Evolutionary conservation across 2,797 vertebrate species (phyloP).

Genomic region (Neosilurus hyrtlii): DNA sequence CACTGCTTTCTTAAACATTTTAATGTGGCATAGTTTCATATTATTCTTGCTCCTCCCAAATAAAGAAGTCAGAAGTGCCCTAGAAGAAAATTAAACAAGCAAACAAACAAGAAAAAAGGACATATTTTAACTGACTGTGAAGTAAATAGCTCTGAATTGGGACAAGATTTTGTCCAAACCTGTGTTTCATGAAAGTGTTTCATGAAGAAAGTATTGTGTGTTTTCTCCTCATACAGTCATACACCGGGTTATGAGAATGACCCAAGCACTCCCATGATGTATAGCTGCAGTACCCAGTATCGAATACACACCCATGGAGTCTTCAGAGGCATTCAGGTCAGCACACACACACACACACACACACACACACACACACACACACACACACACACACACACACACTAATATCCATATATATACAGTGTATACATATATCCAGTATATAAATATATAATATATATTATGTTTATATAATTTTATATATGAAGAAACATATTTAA

Average conservation of each 20-base stretch:
- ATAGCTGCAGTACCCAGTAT: slow-evolving; percentile 98
- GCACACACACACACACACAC: slow-evolving; percentile 43
- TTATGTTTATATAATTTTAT: not conserved
- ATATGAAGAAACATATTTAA: not conserved
- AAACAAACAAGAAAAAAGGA: no score
- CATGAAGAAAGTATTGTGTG: slow-evolving; percentile 12
- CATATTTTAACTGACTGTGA: no score
- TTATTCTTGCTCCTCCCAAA: no score
- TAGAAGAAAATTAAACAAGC: no score
- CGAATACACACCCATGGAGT: slow-evolving; percentile 96
- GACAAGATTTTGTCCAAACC: no score
- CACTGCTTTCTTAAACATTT: not conserved
- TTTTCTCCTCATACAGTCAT: slow-evolving; percentile 76
- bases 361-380: no score
- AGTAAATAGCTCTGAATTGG: no score
- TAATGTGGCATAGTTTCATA: not conserved
- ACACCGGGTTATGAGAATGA: slow-evolving; percentile 89
- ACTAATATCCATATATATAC: not conserved
- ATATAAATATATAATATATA: not conserved
- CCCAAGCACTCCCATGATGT: slow-evolving; percentile 87
- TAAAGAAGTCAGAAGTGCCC: no score
- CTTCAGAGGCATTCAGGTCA: slow-evolving; percentile 89
- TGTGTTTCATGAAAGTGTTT: not conserved
- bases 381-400: no score
- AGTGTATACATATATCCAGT: not conserved